Base-by-base conservation (phyloP, 2,888 invertebrate species). In the Metopia argyrocephala region DNA sequence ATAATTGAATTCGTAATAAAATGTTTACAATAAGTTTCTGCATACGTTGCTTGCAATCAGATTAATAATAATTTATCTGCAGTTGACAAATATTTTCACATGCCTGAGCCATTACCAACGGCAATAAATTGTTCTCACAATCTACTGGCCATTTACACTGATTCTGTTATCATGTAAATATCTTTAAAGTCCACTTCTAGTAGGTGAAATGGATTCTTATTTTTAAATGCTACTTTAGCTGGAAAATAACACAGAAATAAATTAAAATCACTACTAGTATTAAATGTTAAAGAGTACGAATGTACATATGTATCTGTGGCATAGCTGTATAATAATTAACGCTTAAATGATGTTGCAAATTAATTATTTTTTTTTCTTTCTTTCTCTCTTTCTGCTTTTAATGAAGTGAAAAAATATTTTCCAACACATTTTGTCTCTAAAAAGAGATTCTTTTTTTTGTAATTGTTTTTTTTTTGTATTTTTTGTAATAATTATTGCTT, bases 281-380 rank as follows among this genome's bases (percentile, higher is more conserved):
- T 61, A 38, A 50, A 18, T 38, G 21, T 48, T n/a, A n/a, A n/a
- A n/a, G n/a, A n/a, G n/a, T n/a, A n/a, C n/a, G n/a, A n/a, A n/a
- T n/a, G n/a, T n/a, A n/a, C 12, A 5, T 2, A 4, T 57, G 20
- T 28, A n/a, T 7, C 7, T 56, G 18, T 56, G 18, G 0, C n/a
- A 45, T n/a, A 46, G 21, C 56, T 50, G 38, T 50, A 27, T 18
- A 54, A 45, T 52, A 59, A 75, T 75, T 75, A 66, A 66, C n/a
- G 52, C 50, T 66, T 66, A 52, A 65, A 66, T 75, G 66, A 66
- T 75, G 66, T 52, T 61, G 66, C 66, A 75, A 75, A 75, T 66
- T 59, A 66, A 21, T 71, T 54, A n/a, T n/a, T 71, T 54, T 45
- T 57, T 28, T 9, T 1, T 21, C 9, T 25, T 7, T 18, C 7